Base-by-base conservation (phyloP, 2,113 vertebrate species). In the Xiphophorus hellerii region DNA sequence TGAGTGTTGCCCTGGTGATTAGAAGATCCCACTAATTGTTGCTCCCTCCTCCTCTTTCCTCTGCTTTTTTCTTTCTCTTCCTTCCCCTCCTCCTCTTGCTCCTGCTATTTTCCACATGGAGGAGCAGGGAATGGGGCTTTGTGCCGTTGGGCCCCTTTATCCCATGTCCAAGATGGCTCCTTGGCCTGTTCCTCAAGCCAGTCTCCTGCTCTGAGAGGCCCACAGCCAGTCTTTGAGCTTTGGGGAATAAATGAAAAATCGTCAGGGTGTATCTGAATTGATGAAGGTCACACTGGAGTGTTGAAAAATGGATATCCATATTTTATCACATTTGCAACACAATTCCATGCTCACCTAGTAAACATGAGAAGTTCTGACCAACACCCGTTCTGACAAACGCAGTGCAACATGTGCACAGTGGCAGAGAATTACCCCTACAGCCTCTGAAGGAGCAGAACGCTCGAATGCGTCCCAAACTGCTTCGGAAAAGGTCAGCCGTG, bases 71-170 rank as follows among this genome's bases (percentile, higher is more conserved):
- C 78, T 76, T 88, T 84, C 82, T 87, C 76, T 78, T 90, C 82
- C 82, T 89, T 91, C 91, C 89, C 83, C 84, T 84, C 91, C 88
- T 90, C 87, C 87, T 73, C 79, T 51, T 79, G 87, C 83, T 84
- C 86, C 83, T 85, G 76, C 82, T 88, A 93, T 95, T 95, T 95
- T 95, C 93, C 93, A 94, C 94, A 92, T 94, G 94, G 89, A 88
- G 81, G 89, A 91, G 85, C 92, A 94, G 90, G 89, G 80, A 94
- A 93, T 89, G 84, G 87, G 89, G 87, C 92, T 94, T 95, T 95
- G 93, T 94, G 89, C 71, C n/a, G 62, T 77, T 66, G 74, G 92
- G 89, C 90, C 92, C 86, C 85, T 27, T 74, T 76, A 70, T 82
- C 78, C 85, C 83, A 82, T 88, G 87, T 91, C 88, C 91, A 91